Conservation (phyloP, 2,797 vertebrate species). For the Brachymystax lenok region DNA sequence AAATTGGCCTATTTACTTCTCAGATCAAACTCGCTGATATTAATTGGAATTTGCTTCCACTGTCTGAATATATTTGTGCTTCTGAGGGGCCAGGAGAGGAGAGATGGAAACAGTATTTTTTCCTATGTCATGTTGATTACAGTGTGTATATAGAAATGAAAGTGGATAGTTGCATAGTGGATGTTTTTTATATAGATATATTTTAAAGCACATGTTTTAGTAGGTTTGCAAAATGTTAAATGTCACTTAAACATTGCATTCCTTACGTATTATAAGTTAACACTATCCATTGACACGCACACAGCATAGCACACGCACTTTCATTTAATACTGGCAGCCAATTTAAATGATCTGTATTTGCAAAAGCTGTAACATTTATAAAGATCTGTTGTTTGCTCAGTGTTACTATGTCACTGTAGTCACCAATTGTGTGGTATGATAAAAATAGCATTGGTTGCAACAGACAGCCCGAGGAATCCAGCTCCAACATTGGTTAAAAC, state of each 20-base stretch:
- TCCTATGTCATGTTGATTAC: neutral
- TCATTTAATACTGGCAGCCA: neutral
- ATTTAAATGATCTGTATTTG: neutral
- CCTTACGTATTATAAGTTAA: too few relatives aligned
- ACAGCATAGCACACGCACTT: too few relatives aligned
- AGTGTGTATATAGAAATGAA: neutral
- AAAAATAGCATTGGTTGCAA: neutral
- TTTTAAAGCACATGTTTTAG: too few relatives aligned
- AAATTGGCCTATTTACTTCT: conserved; percentile 54
- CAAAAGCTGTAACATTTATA: neutral
- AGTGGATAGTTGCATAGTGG: neutral
- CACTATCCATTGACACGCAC: neutral
- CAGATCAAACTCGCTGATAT: conserved; percentile 38
- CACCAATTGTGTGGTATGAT: neutral
- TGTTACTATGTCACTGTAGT: neutral
- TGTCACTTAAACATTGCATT: too few relatives aligned
- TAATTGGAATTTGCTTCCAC: conserved; percentile 43
- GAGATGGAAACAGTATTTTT: conserved; percentile 20
- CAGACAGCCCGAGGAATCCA: too few relatives aligned
- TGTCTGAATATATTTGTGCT: conserved; percentile 31
- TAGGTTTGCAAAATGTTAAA: too few relatives aligned
- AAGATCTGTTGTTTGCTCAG: neutral
- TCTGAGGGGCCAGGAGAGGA: conserved; percentile 24
- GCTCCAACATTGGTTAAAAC: too few relatives aligned
- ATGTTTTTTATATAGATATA: too few relatives aligned